These are phyloP conservation scores for Genyomyrus donnyi DNA, from an alignment of 2,113 vertebrate species.

Conservation along the genomic window DNA sequence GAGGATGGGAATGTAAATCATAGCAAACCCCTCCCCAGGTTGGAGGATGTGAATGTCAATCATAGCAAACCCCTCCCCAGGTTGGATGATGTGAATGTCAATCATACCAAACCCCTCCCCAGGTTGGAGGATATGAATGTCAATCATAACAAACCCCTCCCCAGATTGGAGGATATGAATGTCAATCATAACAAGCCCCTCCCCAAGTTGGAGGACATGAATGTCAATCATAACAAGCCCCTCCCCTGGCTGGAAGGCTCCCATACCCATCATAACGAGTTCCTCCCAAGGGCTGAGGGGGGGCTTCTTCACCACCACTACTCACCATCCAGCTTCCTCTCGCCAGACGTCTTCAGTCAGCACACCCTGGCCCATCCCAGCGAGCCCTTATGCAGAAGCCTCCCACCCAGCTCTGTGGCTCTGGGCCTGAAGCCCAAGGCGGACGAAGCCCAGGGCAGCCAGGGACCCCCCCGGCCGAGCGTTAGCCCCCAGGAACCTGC, in stretches of 20 bases:
- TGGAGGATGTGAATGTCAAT: neutral
- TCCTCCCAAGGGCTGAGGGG: neutral
- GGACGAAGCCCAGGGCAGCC: neutral
- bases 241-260: neutral
- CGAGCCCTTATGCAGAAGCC: neutral
- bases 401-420: neutral
- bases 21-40: neutral
- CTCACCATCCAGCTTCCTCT: neutral
- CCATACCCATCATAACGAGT: neutral
- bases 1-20: neutral
- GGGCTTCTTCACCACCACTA: neutral
- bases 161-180: neutral
- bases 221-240: neutral
- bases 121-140: neutral
- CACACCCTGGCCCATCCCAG: neutral
- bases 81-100: neutral
- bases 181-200: neutral
- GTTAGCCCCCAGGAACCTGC: neutral
- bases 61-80: neutral
- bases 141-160: neutral
- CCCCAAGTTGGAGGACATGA: neutral
- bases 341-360: neutral
- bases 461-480: too few relatives aligned
- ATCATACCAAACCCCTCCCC: neutral
- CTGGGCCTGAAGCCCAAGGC: constrained; percentile 17